phyloP scores from a whole-genome alignment of 2,113 vertebrate species.

The Hippocampus barbouri region DNA sequence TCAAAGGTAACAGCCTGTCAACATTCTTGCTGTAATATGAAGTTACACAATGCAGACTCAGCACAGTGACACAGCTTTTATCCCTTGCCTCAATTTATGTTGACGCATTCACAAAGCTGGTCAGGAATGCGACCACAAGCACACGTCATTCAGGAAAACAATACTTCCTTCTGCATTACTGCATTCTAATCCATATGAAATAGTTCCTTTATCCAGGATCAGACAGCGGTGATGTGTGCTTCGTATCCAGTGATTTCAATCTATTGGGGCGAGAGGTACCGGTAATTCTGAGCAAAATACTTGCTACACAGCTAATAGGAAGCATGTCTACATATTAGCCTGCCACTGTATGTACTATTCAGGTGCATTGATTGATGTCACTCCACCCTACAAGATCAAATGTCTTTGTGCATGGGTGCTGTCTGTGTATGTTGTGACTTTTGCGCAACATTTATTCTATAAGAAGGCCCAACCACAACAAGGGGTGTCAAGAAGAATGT shows the following conservation, averaged over 20 bases:
- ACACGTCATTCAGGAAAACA: slow-evolving; percentile 49
- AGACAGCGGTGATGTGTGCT: neutral
- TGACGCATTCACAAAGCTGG: slow-evolving; percentile 48
- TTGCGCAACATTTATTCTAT: no score
- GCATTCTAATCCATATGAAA: slow-evolving; percentile 15
- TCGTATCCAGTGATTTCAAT: slow-evolving; percentile 23
- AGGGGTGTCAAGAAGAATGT: no score
- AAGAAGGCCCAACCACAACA: no score
- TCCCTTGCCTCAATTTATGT: slow-evolving; percentile 46
- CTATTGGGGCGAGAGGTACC: neutral
- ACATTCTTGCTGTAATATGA: slow-evolving; percentile 28
- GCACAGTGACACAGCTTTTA: slow-evolving; percentile 61
- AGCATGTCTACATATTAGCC: neutral
- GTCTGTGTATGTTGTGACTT: no score
- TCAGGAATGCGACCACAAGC: slow-evolving; percentile 38
- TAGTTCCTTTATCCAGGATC: slow-evolving; percentile 1
- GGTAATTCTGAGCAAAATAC: neutral
- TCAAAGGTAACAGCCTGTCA: slow-evolving; percentile 33
- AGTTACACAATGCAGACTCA: slow-evolving; percentile 41
- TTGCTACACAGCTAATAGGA: slow-evolving; percentile 15
- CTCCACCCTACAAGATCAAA: no score
- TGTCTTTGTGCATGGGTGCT: no score
- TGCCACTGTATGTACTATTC: no score
- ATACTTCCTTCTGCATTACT: slow-evolving; percentile 32
- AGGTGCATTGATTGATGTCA: no score